Base-by-base conservation (phyloP, 2,888 invertebrate species). In the Stenotaenia linearis region DNA sequence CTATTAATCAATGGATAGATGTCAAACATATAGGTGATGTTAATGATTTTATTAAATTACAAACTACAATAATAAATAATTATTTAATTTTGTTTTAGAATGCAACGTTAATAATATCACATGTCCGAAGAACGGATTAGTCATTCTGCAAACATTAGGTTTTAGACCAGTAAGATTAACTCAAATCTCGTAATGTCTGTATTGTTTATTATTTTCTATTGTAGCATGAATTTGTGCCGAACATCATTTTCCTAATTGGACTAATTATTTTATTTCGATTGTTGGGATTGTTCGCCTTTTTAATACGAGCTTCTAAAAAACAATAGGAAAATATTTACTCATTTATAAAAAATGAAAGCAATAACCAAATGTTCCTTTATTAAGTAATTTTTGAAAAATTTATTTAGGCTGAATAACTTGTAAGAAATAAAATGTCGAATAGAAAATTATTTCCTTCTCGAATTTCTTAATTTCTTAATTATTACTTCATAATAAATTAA, bases 1-100 rank as follows among this genome's bases (percentile, higher is more conserved):
- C 83, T 4, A 82, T 87, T 6, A 86, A 86, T 81, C 87, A 87
- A 81, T 87, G 87, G 87, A 75, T 81, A n/a, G 81, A 84, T 77
- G 83, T 86, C 4, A 82, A 82, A 5, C 61, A 83, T 50, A 85
- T 86, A 50, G 80, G 81, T 80, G 80, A 79, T 18, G 50, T 69
- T 10, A 69, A 10, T 10, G 25, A 69, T 3, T 28, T 4, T 4
- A 30, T 30, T 28, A 76, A 77, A 75, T n/a, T n/a, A n/a, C n/a
- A n/a, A n/a, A n/a, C n/a, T n/a, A n/a, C n/a, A 23, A 23, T 3
- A 35, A 32, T 18, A 0, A 30, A 4, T 75, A 2, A 30, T 30
- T 30, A 32, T 75, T 28, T 30, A 1, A 18, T 12, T 75, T 0
- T 35, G 7, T 21, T 30, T 10, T 37, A 75, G 75, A 37, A 23